These are phyloP conservation scores for Danionella dracula DNA, from an alignment of 2,797 vertebrate species.

Conservation along the genomic window DNA sequence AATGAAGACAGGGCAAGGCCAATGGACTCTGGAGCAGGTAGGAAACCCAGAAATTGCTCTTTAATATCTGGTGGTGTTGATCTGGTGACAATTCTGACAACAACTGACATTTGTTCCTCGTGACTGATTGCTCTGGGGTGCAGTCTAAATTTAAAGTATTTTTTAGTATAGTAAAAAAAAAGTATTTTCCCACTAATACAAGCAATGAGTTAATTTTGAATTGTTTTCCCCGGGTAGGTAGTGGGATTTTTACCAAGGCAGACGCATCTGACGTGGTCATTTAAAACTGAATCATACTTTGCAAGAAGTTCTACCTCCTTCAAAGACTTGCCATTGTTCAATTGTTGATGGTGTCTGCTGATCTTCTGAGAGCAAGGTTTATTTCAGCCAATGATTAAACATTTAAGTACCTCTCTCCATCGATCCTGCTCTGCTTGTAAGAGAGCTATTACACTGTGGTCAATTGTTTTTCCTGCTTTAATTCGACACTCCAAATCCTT, in stretches of 20 bases:
- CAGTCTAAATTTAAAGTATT: slow-evolving; percentile 40
- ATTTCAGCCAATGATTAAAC: not conserved
- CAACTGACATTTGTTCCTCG: slow-evolving; percentile 23
- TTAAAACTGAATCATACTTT: slow-evolving; percentile 21
- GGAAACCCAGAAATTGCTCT: slow-evolving; percentile 35
- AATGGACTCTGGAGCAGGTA: slow-evolving; percentile 13
- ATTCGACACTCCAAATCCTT: no score
- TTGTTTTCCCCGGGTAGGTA: slow-evolving; percentile 18
- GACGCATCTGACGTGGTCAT: not conserved
- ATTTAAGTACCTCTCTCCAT: not conserved
- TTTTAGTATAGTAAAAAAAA: no score
- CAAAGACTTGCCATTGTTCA: slow-evolving; percentile 9
- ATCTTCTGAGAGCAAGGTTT: not conserved
- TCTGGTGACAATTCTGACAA: not conserved
- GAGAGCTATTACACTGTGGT: no score
- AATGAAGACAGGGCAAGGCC: slow-evolving; percentile 24
- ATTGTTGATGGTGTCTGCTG: not conserved
- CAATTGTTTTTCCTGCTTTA: no score
- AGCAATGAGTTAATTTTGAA: no score
- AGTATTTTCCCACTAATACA: slow-evolving; percentile 20
- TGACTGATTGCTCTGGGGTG: slow-evolving; percentile 36
- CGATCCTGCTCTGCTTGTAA: not conserved
- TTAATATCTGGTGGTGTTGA: slow-evolving; percentile 22
- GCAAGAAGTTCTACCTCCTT: slow-evolving; percentile 38
- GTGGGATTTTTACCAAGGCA: slow-evolving; percentile 4